A percentile compares a stretch with the other conserved stretches of the same genome.
Conservation (phyloP, 2,888 invertebrate genomes). For the Harpalus rufipes region DNA sequence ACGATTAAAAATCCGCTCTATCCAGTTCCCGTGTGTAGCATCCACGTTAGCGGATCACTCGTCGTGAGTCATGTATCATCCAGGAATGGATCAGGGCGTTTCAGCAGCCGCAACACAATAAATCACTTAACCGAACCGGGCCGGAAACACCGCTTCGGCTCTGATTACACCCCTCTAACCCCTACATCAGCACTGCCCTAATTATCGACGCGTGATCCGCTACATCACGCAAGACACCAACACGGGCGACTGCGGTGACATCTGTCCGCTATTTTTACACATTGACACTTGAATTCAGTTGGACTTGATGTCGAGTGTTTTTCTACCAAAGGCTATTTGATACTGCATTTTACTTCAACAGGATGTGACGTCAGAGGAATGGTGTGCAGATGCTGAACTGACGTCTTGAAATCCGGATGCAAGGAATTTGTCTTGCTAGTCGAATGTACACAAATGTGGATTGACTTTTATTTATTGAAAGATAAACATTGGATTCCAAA, state of each 20-base stretch:
- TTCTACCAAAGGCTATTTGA: constrained; percentile 25
- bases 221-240: constrained; percentile 14
- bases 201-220: constrained; percentile 45
- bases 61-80: constrained; percentile 22
- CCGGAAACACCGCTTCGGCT: constrained; percentile 25
- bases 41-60: neutral
- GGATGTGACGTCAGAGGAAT: constrained; percentile 36
- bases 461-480: constrained; percentile 14
- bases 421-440: neutral
- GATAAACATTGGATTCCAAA: neutral
- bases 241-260: constrained; percentile 1
- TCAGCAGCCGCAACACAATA: constrained; percentile 52
- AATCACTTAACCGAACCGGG: constrained; percentile 45
- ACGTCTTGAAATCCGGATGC: constrained; percentile 17
- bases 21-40: neutral
- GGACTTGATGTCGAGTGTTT: constrained; percentile 5
- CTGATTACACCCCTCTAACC: constrained; percentile 42
- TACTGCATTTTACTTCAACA: constrained; percentile 20
- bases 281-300: constrained; percentile 28
- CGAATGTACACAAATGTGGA: neutral
- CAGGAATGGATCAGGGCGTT: constrained; percentile 16
- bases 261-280: constrained; percentile 37
- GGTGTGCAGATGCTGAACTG: constrained; percentile 18
- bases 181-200: constrained; percentile 8
- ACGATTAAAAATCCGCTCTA: constrained; percentile 28